A percentile compares a stretch with the other conserved stretches of the same genome.
Evolutionary conservation across 2,888 invertebrate species (phyloP).

Genomic region (Epiperipatus broadwayi): DNA sequence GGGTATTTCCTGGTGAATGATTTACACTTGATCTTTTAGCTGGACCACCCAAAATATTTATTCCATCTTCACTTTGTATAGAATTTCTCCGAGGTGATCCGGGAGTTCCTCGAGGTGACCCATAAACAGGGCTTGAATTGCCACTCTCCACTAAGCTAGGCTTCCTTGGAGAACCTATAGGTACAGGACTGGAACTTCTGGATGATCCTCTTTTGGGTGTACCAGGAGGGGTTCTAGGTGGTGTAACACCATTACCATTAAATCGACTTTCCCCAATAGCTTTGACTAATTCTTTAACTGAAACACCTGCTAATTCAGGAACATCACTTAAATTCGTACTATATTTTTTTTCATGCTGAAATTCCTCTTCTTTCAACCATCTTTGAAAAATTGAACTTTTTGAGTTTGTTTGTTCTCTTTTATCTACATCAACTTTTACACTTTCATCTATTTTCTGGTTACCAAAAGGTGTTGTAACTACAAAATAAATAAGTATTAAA

Average conservation of each 20-base stretch:
- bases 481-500: too few relatives aligned
- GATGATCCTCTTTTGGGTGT: slow-evolving; percentile 28
- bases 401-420: not conserved
- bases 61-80: too few relatives aligned
- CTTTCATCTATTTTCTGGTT: too few relatives aligned
- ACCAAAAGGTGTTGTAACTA: too few relatives aligned
- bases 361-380: slow-evolving; percentile 18
- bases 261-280: slow-evolving; percentile 51
- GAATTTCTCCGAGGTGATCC: slow-evolving; percentile 20
- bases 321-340: slow-evolving; percentile 21
- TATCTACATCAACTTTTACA: too few relatives aligned
- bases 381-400: slow-evolving; percentile 16
- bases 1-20: too few relatives aligned
- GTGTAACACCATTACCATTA: slow-evolving; percentile 57
- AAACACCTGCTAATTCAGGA: slow-evolving; percentile 41
- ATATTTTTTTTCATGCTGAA: too few relatives aligned
- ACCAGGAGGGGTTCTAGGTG: slow-evolving; percentile 44
- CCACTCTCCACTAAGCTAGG: slow-evolving; percentile 15
- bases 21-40: too few relatives aligned
- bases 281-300: slow-evolving; percentile 51
- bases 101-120: slow-evolving; percentile 14
- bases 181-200: slow-evolving; percentile 28
- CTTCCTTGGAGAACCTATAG: slow-evolving; percentile 20
- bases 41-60: too few relatives aligned
- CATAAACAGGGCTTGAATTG: not conserved